phyloP scores from a whole-genome alignment of 2,797 vertebrate species.

The Enteromius treurensis region DNA sequence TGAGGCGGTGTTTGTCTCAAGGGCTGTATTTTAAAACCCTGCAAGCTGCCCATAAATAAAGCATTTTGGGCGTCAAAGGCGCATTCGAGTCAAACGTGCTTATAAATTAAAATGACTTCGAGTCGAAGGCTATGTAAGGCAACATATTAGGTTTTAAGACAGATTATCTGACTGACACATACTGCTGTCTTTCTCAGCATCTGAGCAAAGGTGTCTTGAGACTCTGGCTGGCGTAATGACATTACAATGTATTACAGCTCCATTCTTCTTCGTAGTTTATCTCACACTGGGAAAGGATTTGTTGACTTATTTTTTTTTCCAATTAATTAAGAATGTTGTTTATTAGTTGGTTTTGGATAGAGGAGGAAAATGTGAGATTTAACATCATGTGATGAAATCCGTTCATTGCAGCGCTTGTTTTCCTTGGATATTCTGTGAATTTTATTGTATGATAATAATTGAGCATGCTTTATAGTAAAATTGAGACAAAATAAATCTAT shows the following conservation, averaged over 20 bases:
- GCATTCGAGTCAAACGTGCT: not conserved
- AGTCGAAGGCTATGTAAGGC: not conserved
- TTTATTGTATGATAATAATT: not conserved
- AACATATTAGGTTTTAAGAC: not conserved
- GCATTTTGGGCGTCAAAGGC: not conserved
- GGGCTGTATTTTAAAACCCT: conserved; percentile 28
- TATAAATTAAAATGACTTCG: not conserved
- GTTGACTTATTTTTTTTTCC: not conserved
- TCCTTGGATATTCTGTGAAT: not conserved
- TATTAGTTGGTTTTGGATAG: not conserved
- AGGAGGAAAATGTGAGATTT: not conserved
- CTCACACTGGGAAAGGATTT: not conserved
- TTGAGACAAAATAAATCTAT: not conserved
- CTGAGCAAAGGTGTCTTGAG: conserved; percentile 7
- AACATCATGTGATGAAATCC: not conserved
- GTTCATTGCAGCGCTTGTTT: not conserved
- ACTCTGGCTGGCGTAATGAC: not conserved
- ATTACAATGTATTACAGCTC: not conserved
- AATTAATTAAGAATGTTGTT: not conserved
- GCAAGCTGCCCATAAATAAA: not conserved
- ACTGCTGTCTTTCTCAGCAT: conserved; percentile 19
- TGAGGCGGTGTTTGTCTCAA: conserved; percentile 32
- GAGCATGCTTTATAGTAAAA: not conserved
- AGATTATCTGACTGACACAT: not conserved
- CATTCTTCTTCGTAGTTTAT: not conserved